Base-by-base conservation (phyloP, 2,888 invertebrate genomes). In the Cantharis rufa region DNA sequence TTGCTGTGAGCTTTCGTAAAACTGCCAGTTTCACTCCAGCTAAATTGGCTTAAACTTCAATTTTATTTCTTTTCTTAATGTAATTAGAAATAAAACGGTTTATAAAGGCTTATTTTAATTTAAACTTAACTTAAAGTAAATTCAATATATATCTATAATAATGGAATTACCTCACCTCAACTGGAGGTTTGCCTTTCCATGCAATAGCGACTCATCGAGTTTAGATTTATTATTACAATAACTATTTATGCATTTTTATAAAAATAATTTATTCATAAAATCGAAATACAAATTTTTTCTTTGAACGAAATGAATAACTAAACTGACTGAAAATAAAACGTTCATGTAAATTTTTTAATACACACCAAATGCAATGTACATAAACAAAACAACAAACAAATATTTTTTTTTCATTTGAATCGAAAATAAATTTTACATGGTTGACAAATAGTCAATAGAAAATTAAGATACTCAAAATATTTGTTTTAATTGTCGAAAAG, bases 1-100 rank as follows among this genome's bases (percentile, higher is more conserved):
- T 77, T 77, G 69, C 68, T 74, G 68, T 64, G 71, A 74, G 74
- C 70, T 70, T 75, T 77, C 48, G 69, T 27, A 75, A 77, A 77
- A 71, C 69, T 77, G 77, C 62, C 77, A 77, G 77, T 77, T 74
- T 69, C 69, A 70, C 74, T 72, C 66, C 62, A 63, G 63, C 72
- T 75, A 68, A 75, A 77, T 77, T 74, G 71, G 69, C 64, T 74
- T 71, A 75, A 71, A 70, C 70, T 75, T 62, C 69, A 72, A 61
- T 77, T 75, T 72, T 75, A 64, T 77, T 70, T 69, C 61, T 15
- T 61, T 69, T 68, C 71, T 63, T 75, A 77, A 77, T 71, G 69
- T 61, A 77, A 72, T 77, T 77, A 77, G 61, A 69, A 69, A 70
- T 61, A 70, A 70, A 62, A 70, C 28, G 15, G 69, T 69, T 32